Evolutionary conservation across 2,113 vertebrate genomes (phyloP), one percentile per base, ranked within the genome.

Genomic region (Catharus fuscescens): DNA sequence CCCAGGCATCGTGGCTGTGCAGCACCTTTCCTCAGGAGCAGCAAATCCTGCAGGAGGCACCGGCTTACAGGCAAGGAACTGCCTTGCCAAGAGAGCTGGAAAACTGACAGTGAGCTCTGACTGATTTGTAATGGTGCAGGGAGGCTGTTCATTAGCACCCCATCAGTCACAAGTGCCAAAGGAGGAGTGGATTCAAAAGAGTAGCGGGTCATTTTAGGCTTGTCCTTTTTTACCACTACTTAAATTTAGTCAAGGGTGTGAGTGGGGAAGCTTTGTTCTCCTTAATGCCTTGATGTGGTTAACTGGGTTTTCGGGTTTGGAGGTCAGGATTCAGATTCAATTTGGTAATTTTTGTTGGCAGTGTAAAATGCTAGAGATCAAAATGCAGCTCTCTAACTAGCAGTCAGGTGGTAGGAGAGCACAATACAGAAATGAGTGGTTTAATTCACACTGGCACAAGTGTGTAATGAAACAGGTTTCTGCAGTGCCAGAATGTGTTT

Each of bases 1-100:
- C 77, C 60, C 4, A 1, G 65, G 34, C 34, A 14, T 5, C 0
- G 0, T 0, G 8, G 34, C 61, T 32, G 19, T 53, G 50, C 42
- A 36, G 48, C 54, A 36, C 71, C 71, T 92, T 59, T 91, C 28
- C 42, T 83, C 18, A 18, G 80, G 44, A 76, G 60, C 54, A 18
- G 53, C 71, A 70, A 70, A 48, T 59, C 62, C 71, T 65, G 76
- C 64, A 88, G 83, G 54, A 83, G 42, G 42, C 50, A 11, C 6
- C 0, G 1, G 67, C 6, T 77, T 16, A 13, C 1, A 4, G 62
- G 32, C 34, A 76, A 44, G n/a, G 38, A 71, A 7, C 44, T 25
- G 76, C 32, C 61, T 61, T 57, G 67, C 57, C 40, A 42, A 14
- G 53, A 34, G 62, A 8, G 9, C 1, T 88, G 67, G 64, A 69